These are phyloP conservation scores for Drosophila helvetica DNA, from an alignment of 2,888 invertebrate species.

Conservation along the genomic window DNA sequence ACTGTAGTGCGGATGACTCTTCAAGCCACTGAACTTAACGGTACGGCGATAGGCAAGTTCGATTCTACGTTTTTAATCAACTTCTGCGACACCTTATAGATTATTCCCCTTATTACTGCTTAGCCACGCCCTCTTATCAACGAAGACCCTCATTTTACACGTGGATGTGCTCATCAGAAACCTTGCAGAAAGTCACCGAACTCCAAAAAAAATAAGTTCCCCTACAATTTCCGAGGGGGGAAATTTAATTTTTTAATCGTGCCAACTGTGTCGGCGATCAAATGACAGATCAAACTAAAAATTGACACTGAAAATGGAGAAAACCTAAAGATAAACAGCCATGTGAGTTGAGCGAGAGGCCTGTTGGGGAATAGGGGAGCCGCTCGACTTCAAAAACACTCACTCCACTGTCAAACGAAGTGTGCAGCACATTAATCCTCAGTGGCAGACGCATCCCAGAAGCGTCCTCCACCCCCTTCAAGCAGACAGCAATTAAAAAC, in stretches of 20 bases:
- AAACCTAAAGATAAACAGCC: slow-evolving; percentile 19
- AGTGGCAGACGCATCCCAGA: slow-evolving; percentile 29
- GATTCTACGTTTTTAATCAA: background rate
- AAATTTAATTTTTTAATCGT: slow-evolving; percentile 75
- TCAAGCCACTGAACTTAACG: slow-evolving; percentile 54
- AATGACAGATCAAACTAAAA: slow-evolving; percentile 81
- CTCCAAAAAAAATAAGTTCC: slow-evolving; percentile 50
- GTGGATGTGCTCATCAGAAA: slow-evolving; percentile 58
- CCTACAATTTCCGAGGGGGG: slow-evolving; percentile 34
- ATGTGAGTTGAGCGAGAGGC: slow-evolving; percentile 13
- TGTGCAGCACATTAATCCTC: slow-evolving; percentile 81
- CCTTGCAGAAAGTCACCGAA: slow-evolving; percentile 59
- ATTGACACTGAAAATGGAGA: slow-evolving; percentile 53
- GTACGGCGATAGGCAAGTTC: background rate
- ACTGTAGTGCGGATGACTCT: slow-evolving; percentile 35
- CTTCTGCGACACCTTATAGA: background rate
- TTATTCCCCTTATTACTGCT: background rate
- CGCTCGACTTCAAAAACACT: slow-evolving; percentile 47
- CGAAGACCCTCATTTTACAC: slow-evolving; percentile 34
- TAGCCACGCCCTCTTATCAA: background rate
- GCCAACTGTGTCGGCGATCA: slow-evolving; percentile 75
- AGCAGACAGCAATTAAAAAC: slow-evolving; percentile 74
- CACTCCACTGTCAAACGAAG: slow-evolving; percentile 77
- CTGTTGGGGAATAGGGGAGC: slow-evolving; percentile 19
- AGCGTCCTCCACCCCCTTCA: slow-evolving; percentile 13